Percentiles rank a stretch among this genome's conserved stretches.
Evolutionary conservation across 2,888 invertebrate species (phyloP).

Genomic region (Sinopyrophorus schimmeli): DNA sequence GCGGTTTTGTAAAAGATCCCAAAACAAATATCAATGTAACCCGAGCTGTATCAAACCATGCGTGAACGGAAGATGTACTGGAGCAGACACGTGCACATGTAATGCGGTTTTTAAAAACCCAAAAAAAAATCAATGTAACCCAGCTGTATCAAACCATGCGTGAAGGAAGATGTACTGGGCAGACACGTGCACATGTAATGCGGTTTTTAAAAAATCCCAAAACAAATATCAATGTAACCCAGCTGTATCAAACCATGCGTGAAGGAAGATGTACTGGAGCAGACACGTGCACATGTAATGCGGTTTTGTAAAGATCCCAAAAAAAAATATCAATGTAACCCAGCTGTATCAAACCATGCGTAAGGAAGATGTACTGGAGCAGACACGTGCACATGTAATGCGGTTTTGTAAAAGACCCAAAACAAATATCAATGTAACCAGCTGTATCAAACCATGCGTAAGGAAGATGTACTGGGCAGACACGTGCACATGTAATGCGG

Average conservation of each 20-base stretch:
- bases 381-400: slow-evolving; percentile 24
- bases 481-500: slow-evolving; percentile 34
- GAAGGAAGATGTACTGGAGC: slow-evolving; percentile 5
- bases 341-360: slow-evolving; percentile 20
- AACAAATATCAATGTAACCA: slow-evolving; percentile 32
- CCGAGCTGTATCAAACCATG: slow-evolving; percentile 40
- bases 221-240: too few species aligned
- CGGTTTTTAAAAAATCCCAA: too few species aligned
- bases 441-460: slow-evolving; percentile 47
- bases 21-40: slow-evolving; percentile 19
- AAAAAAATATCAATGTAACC: slow-evolving; percentile 24
- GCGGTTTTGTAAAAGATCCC: too few species aligned
- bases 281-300: slow-evolving; percentile 59
- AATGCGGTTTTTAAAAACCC: slow-evolving; percentile 41
- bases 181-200: too few species aligned
- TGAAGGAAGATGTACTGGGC: too few species aligned
- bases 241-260: slow-evolving; percentile 7
- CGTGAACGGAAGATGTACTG: slow-evolving; percentile 48
- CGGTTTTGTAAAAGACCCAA: slow-evolving; percentile 4
- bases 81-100: slow-evolving; percentile 51
- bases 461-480: slow-evolving; percentile 47
- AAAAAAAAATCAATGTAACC: too few species aligned
- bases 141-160: too few species aligned
- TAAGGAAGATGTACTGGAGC: slow-evolving; percentile 21
- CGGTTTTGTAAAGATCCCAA: slow-evolving; percentile 15